Conservation (phyloP, 1,140 invertebrate genomes). For the Whitmania pigra region DNA sequence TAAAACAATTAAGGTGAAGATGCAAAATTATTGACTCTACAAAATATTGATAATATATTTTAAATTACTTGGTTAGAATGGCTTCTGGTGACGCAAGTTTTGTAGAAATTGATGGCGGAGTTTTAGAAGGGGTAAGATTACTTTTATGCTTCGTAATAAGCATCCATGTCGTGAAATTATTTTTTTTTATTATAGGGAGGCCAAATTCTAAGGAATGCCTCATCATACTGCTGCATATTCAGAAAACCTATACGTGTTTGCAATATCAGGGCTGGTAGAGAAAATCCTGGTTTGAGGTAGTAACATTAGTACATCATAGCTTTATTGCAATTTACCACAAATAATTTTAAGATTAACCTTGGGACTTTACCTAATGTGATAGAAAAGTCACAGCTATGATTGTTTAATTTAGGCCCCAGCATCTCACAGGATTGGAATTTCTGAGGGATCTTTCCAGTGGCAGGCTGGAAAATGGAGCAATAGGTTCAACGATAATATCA, state of each 20-base stretch:
- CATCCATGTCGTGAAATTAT: neutral
- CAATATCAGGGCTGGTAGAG: slow-evolving; percentile 66
- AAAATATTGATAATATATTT: too few relatives aligned
- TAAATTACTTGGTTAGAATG: neutral
- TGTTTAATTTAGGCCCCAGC: slow-evolving; percentile 52
- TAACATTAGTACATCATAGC: neutral
- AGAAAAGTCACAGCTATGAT: neutral
- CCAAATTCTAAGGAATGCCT: slow-evolving; percentile 67
- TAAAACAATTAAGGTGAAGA: too few relatives aligned
- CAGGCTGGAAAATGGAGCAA: slow-evolving; percentile 51
- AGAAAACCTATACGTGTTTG: slow-evolving; percentile 57
- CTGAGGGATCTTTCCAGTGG: slow-evolving; percentile 58
- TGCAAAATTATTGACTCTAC: too few relatives aligned
- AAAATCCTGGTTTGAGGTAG: slow-evolving; percentile 64
- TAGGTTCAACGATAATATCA: slow-evolving; percentile 61
- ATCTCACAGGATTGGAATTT: slow-evolving; percentile 66
- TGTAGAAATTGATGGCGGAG: slow-evolving; percentile 3
- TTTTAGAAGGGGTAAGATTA: slow-evolving; percentile 10
- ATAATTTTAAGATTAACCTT: too few relatives aligned
- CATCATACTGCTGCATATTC: slow-evolving; percentile 62
- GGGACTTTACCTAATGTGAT: neutral
- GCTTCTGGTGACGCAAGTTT: neutral
- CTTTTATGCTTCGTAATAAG: neutral
- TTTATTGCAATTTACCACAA: neutral
- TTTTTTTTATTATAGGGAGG: slow-evolving; percentile 54